Evolutionary conservation across 1,140 invertebrate genomes (phyloP).

Genomic region (Steinernema feltiae): DNA sequence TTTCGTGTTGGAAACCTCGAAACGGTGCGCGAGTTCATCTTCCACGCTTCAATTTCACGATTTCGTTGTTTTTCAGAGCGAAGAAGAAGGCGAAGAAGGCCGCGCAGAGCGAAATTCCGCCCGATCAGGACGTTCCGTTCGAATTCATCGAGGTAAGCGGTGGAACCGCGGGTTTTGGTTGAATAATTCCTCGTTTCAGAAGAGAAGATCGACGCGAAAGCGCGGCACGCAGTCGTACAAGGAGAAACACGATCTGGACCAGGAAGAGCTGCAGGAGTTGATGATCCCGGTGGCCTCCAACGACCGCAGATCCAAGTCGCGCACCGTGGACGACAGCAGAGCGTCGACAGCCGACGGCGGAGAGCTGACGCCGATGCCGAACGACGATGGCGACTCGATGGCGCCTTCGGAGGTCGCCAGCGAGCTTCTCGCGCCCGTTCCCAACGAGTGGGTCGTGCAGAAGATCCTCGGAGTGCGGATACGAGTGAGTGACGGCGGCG

Average conservation of each 20-base stretch:
- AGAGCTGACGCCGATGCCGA: neutral
- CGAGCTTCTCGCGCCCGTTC: neutral
- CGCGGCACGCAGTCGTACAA: neutral
- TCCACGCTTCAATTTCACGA: neutral
- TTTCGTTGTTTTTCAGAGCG: conserved; percentile 28
- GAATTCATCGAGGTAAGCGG: neutral
- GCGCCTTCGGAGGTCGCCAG: neutral
- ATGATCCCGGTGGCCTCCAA: neutral
- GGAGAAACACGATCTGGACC: neutral
- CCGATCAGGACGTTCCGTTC: neutral
- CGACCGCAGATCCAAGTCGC: neutral
- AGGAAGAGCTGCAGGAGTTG: neutral
- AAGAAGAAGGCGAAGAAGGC: conserved; percentile 23
- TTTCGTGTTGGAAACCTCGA: conserved; percentile 26
- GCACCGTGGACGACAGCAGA: neutral
- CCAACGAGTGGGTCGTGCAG: conserved; percentile 36
- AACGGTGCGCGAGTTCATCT: conserved; percentile 25
- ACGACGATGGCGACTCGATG: conserved; percentile 4
- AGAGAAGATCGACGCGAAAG: neutral
- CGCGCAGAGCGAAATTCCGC: neutral
- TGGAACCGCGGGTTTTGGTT: neutral
- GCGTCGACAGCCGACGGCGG: neutral
- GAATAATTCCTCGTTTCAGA: neutral
- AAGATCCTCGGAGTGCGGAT: conserved; percentile 44
- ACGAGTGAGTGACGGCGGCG: conserved; percentile 19